phyloP scores from a whole-genome alignment of 2,888 invertebrate genomes.

The Hedychridium roseum region DNA sequence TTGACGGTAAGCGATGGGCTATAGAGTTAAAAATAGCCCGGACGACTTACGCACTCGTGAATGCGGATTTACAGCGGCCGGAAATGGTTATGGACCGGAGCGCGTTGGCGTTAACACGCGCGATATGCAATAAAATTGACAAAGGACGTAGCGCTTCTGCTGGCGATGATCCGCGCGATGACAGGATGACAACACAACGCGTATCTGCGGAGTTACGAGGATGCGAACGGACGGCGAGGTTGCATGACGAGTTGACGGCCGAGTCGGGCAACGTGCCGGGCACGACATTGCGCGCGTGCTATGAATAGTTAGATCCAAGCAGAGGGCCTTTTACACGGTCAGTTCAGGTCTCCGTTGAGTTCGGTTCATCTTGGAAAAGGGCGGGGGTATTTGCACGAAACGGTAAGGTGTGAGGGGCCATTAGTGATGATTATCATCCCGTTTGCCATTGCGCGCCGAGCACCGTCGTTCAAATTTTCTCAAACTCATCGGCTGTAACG shows the following conservation, averaged over 20 bases:
- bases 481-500: constrained; percentile 28
- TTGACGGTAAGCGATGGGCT: too few relatives aligned
- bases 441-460: constrained; percentile 26
- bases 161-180: neutral
- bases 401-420: too few relatives aligned
- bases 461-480: constrained; percentile 39
- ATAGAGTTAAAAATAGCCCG: too few relatives aligned
- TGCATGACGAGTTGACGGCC: constrained; percentile 35
- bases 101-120: too few relatives aligned
- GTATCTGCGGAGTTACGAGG: constrained; percentile 8
- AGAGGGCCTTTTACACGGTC: too few relatives aligned
- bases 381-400: too few relatives aligned
- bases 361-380: too few relatives aligned
- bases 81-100: too few relatives aligned
- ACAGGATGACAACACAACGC: neutral
- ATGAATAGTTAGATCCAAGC: constrained; percentile 51
- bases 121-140: too few relatives aligned
- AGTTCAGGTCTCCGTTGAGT: too few relatives aligned
- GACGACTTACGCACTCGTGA: too few relatives aligned
- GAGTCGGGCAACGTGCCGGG: constrained; percentile 42
- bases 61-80: too few relatives aligned
- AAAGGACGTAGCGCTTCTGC: neutral
- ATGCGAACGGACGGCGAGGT: constrained; percentile 1
- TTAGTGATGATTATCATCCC: constrained; percentile 46
- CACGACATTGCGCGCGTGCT: constrained; percentile 50